Percentiles rank a stretch among this genome's conserved stretches.
Evolutionary conservation across 2,888 invertebrate genomes (phyloP).

Genomic region (Bombyx huttoni): DNA sequence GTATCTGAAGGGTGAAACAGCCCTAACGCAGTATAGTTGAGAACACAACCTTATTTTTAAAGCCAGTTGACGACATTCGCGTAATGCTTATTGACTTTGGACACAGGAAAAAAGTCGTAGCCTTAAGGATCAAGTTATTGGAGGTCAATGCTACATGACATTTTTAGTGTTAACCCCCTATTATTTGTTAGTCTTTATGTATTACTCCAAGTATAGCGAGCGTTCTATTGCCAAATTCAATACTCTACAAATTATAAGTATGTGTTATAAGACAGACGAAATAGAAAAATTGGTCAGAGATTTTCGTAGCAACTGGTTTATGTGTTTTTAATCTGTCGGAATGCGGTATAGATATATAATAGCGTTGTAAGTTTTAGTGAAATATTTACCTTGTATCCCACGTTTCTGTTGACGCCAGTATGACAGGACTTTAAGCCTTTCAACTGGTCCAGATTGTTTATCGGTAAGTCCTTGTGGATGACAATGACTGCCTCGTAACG

Average conservation of each 20-base stretch:
- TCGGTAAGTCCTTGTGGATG: conserved; percentile 80
- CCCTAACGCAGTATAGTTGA: no score
- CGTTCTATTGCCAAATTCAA: no score
- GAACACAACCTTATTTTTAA: no score
- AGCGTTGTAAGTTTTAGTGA: background rate
- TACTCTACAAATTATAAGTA: background rate
- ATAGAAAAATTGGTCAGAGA: background rate
- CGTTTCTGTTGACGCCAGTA: conserved; percentile 89
- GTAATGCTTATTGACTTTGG: no score
- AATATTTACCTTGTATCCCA: conserved; percentile 82
- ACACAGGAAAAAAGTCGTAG: no score
- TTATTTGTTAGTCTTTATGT: no score
- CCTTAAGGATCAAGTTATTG: no score
- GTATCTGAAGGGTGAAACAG: no score
- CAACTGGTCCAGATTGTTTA: conserved; percentile 77
- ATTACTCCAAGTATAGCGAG: no score
- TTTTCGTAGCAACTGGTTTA: background rate
- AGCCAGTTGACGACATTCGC: no score
- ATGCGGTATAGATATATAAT: background rate
- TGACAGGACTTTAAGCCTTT: conserved; percentile 87
- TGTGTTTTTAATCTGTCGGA: background rate
- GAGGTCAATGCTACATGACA: no score
- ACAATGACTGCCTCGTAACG: conserved; percentile 88
- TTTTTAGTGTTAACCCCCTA: no score
- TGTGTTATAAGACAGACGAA: background rate